Conservation (phyloP, 2,888 invertebrate genomes). For the Drosophila anomalata region DNA sequence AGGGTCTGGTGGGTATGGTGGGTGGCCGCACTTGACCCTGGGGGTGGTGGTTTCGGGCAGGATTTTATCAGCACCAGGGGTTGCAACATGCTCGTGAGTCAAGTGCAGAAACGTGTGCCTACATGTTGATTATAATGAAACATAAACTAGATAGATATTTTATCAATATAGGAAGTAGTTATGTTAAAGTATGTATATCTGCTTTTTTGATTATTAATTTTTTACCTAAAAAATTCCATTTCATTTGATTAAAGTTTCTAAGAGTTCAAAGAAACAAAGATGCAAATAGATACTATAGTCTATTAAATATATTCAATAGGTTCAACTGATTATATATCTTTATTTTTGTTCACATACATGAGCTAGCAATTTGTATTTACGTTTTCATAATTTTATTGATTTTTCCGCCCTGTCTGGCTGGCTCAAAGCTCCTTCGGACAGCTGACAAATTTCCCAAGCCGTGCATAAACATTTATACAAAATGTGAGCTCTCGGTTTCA, state of each 20-base stretch:
- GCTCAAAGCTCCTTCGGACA: constrained; percentile 47
- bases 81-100: constrained; percentile 66
- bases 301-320: not conserved
- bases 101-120: constrained; percentile 80
- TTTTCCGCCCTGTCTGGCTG: constrained; percentile 62
- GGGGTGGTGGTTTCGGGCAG: constrained; percentile 52
- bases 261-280: not conserved
- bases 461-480: constrained; percentile 51
- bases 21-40: constrained; percentile 65
- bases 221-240: too few species aligned
- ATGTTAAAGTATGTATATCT: not conserved
- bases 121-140: constrained; percentile 61
- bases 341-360: constrained; percentile 4
- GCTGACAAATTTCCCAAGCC: constrained; percentile 67
- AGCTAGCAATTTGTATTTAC: constrained; percentile 65
- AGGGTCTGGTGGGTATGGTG: constrained; percentile 63
- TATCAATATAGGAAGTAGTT: constrained; percentile 9
- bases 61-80: constrained; percentile 66
- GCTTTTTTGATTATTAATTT: not conserved
- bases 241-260: not conserved
- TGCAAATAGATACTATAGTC: not conserved
- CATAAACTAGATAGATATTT: constrained; percentile 20
- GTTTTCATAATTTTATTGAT: constrained; percentile 77
- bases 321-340: constrained; percentile 6
- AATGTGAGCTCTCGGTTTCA: constrained; percentile 29